These are phyloP conservation scores for Loriculus beryllinus DNA, from an alignment of 2,797 vertebrate genomes.

Conservation along the genomic window DNA sequence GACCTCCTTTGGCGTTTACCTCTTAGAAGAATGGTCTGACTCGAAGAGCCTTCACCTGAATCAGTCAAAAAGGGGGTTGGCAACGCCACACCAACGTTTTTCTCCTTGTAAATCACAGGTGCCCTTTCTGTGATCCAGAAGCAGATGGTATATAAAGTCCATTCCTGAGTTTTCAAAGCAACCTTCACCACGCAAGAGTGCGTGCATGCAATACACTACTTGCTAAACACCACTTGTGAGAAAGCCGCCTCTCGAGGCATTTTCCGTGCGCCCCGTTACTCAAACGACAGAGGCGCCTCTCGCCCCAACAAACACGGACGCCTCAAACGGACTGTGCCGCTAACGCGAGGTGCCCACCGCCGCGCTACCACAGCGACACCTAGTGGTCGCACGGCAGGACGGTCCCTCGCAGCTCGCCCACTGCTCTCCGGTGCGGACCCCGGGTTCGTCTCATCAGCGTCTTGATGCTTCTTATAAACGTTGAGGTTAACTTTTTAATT, in stretches of 20 bases:
- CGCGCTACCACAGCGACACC: conserved; percentile 76
- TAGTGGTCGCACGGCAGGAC: conserved; percentile 15
- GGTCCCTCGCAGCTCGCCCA: background rate
- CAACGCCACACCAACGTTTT: background rate
- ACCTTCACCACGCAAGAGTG: too few relatives aligned
- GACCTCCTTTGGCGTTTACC: background rate
- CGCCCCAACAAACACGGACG: background rate
- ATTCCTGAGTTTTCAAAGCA: background rate
- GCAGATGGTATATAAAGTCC: background rate
- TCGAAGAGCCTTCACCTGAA: background rate
- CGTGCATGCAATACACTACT: rapidly evolving
- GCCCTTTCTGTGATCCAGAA: background rate
- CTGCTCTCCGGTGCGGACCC: too few relatives aligned
- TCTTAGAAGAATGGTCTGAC: background rate
- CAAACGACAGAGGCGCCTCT: background rate
- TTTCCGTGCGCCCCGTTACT: rapidly evolving
- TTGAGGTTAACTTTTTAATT: background rate
- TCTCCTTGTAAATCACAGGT: rapidly evolving
- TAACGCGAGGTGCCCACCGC: too few relatives aligned
- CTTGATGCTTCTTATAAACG: rapidly evolving
- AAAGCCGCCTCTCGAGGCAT: background rate
- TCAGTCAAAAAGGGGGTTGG: background rate
- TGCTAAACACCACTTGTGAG: rapidly evolving
- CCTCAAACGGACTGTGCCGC: background rate
- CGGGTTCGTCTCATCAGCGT: rapidly evolving